phyloP scores from a whole-genome alignment of 2,888 invertebrate genomes.

The Coelopa pilipes region DNA sequence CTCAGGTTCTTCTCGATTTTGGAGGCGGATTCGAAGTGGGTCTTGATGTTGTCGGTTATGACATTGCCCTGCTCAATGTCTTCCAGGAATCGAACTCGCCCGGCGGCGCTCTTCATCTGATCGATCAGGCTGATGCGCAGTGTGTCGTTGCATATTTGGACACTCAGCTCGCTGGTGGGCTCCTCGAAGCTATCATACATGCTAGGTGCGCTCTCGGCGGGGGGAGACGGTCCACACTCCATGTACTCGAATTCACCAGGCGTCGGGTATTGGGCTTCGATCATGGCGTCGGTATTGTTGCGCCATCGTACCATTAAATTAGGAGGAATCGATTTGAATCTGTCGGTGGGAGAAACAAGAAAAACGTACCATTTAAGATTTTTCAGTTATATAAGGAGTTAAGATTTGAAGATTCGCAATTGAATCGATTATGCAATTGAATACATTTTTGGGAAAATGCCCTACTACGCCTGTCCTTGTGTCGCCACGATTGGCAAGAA shows the following conservation, averaged over 20 bases:
- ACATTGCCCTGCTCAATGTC: constrained; percentile 79
- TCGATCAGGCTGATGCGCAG: constrained; percentile 79
- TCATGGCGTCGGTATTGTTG: constrained; percentile 69
- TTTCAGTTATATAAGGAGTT: no score
- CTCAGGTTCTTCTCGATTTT: constrained; percentile 78
- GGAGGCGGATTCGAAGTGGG: constrained; percentile 70
- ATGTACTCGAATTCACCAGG: constrained; percentile 77
- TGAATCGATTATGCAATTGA: no score
- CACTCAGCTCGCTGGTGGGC: constrained; percentile 75
- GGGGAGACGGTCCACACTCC: constrained; percentile 83
- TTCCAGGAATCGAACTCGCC: constrained; percentile 76
- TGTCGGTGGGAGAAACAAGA: constrained; percentile 46
- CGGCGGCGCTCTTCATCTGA: constrained; percentile 77
- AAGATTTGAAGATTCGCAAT: no score
- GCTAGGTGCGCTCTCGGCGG: constrained; percentile 82
- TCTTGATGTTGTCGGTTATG: constrained; percentile 70
- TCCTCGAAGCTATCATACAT: constrained; percentile 85
- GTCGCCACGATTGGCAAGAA: no score
- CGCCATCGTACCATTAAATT: constrained; percentile 71
- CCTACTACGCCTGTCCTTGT: no score
- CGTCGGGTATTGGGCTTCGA: constrained; percentile 77
- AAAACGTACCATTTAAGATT: not conserved
- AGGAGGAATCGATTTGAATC: constrained; percentile 68
- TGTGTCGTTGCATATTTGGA: constrained; percentile 79
- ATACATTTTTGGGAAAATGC: no score